Percentiles rank a stretch among this genome's conserved stretches.
Evolutionary conservation across 1,140 invertebrate species (phyloP).

Genomic region (Sipha flava): DNA sequence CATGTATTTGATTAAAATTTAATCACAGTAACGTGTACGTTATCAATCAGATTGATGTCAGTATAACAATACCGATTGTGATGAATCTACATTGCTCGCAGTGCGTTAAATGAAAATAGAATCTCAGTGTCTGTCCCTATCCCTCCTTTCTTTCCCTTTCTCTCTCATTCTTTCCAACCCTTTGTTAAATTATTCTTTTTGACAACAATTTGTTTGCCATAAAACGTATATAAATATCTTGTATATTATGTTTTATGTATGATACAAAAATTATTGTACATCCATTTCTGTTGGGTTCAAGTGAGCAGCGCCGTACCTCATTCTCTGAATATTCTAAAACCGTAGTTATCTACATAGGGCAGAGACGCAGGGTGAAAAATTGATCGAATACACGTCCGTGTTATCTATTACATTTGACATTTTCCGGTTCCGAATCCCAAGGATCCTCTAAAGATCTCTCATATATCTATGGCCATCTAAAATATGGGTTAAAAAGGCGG

Average conservation of each 20-base stretch:
- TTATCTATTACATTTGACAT: slow-evolving; percentile 9
- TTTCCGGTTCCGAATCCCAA: background rate
- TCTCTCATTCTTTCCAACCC: no score
- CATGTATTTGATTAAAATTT: slow-evolving; percentile 7
- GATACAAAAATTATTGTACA: background rate
- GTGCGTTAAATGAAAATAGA: background rate
- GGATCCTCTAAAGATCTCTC: background rate
- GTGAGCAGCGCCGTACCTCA: background rate
- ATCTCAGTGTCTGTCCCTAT: background rate
- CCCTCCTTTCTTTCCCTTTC: no score
- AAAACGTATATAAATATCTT: no score
- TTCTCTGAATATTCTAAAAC: background rate
- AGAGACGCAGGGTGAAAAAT: background rate
- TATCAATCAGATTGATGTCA: background rate
- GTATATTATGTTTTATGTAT: no score
- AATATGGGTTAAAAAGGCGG: background rate
- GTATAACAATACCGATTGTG: background rate
- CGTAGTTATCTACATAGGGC: no score
- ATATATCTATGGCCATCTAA: background rate
- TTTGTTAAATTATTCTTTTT: no score
- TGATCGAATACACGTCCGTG: background rate
- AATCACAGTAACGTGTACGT: background rate
- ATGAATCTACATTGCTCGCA: background rate
- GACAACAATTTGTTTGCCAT: no score
- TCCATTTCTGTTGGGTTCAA: background rate